Evolutionary conservation across 2,888 invertebrate genomes (phyloP).

Genomic region (Iphiclides podalirius): DNA sequence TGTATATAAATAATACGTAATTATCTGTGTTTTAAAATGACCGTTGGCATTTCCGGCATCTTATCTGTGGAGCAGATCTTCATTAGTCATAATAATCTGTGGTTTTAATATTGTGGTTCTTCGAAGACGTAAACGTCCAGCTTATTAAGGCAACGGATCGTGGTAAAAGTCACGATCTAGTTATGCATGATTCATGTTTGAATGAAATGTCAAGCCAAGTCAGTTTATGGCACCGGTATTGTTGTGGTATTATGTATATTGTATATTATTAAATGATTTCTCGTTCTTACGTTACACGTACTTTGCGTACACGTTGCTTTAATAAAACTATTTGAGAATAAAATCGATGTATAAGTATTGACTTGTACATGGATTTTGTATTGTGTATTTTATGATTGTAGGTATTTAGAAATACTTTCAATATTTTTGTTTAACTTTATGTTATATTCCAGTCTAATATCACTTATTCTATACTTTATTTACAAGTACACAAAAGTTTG

Average conservation of each 20-base stretch:
- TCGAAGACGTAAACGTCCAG: slow-evolving; percentile 30
- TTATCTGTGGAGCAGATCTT: slow-evolving; percentile 46
- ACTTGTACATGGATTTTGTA: no score
- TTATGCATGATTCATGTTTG: slow-evolving; percentile 27
- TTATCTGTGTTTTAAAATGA: slow-evolving; percentile 41
- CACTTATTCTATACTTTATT: no score
- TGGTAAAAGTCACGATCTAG: slow-evolving; percentile 30
- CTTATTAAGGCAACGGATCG: slow-evolving; percentile 31
- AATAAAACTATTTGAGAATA: no score
- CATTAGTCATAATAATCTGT: slow-evolving; percentile 42
- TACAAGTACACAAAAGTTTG: no score
- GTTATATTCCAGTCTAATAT: no score
- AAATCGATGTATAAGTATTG: no score
- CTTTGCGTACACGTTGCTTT: no score
- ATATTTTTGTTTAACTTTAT: no score
- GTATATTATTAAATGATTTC: no score
- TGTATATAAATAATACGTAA: slow-evolving; percentile 40
- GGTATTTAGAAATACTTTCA: no score
- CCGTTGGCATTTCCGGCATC: slow-evolving; percentile 39
- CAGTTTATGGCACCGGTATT: background rate
- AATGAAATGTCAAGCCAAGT: slow-evolving; percentile 16
- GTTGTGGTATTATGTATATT: background rate
- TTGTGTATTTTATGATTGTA: no score
- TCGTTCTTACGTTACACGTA: no score
- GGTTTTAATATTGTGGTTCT: slow-evolving; percentile 35